Evolutionary conservation across 2,888 invertebrate species (phyloP), one percentile per base, ranked within the genome.

Genomic region (Imbricaverruca yamaguchii): DNA sequence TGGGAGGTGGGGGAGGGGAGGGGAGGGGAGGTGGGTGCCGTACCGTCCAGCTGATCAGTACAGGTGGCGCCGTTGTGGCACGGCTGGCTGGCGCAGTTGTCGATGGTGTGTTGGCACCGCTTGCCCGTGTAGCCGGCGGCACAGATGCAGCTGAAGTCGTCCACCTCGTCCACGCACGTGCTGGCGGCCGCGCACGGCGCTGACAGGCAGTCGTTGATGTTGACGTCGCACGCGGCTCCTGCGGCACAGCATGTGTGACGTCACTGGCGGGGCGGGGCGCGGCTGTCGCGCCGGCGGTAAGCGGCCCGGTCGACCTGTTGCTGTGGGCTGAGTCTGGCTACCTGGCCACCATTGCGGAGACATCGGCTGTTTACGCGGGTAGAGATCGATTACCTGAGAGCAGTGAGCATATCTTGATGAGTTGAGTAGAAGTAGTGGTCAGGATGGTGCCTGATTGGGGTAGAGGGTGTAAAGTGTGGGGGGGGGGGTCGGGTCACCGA

Each of bases 61-160:
- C 97, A 97, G 0, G 92, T 92, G 6, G 94, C 97, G 55, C 96
- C 95, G 86, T 97, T 96, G 86, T 95, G 94, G 87, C 98, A 98
- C 0, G 97, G 96, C 83, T 92, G 90, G 0, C 93, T 93, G 53
- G 93, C 91, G 86, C 98, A 98, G 85, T 96, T 95, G 86, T 98
- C 97, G 82, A 97, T 93, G 0, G 94, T 92, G 86, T 97, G 96
- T 86, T 97, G 97, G 86, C 97, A 97, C 85, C 92, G 91, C 86
- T 95, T 94, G 77, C 97, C 97, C 2, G 96, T 96, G 86, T 92
- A 97, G 1, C 97, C 97, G n/a, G 94, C 91, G 86, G 96, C 95
- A 86, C 97, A 98, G 81, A 92, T 56, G 86, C 97, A 98, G 61
- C 91, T 91, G 85, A 91, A 96, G 81, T 93, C 95, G 85, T 95